phyloP scores from a whole-genome alignment of 2,113 vertebrate genomes.

The Monopterus albus region DNA sequence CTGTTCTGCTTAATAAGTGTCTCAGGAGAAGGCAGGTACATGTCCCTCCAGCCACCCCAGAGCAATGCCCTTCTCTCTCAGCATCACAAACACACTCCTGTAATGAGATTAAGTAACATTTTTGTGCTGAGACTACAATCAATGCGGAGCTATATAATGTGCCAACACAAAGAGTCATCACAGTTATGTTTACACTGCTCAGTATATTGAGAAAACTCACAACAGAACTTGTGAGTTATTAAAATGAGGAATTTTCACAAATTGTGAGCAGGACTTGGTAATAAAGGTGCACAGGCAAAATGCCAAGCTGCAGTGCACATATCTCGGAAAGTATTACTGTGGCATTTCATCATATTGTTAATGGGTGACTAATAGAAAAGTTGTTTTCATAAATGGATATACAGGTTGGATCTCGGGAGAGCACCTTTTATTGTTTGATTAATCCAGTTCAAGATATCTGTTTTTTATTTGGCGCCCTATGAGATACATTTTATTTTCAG shows the following conservation, averaged over 20 bases:
- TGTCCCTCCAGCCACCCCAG: slow-evolving; percentile 63
- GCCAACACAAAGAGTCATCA: slow-evolving; percentile 35
- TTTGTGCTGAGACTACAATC: slow-evolving; percentile 20
- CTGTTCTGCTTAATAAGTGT: slow-evolving; percentile 70
- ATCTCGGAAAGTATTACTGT: neutral
- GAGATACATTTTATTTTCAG: slow-evolving; percentile 64
- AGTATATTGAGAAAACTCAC: slow-evolving; percentile 3
- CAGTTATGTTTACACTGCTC: slow-evolving; percentile 27
- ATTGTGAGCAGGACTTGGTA: neutral
- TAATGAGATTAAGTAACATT: slow-evolving; percentile 58
- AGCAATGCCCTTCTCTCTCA: slow-evolving; percentile 62
- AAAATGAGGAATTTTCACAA: neutral
- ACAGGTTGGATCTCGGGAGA: slow-evolving; percentile 37
- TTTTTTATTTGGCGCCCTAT: slow-evolving; percentile 62
- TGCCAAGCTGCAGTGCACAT: neutral
- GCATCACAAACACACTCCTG: slow-evolving; percentile 68
- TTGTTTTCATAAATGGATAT: slow-evolving; percentile 44
- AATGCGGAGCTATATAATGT: slow-evolving; percentile 45
- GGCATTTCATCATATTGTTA: slow-evolving; percentile 44
- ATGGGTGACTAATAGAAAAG: slow-evolving; percentile 46
- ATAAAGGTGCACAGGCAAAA: slow-evolving; percentile 1
- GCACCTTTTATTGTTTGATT: slow-evolving; percentile 60
- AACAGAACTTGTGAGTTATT: neutral
- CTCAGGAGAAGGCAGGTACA: slow-evolving; percentile 71
- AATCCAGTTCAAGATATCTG: slow-evolving; percentile 60